Evolutionary conservation across 2,888 invertebrate genomes (phyloP), one percentile per base, ranked within the genome.

Genomic region (Cerastis leucographa): DNA sequence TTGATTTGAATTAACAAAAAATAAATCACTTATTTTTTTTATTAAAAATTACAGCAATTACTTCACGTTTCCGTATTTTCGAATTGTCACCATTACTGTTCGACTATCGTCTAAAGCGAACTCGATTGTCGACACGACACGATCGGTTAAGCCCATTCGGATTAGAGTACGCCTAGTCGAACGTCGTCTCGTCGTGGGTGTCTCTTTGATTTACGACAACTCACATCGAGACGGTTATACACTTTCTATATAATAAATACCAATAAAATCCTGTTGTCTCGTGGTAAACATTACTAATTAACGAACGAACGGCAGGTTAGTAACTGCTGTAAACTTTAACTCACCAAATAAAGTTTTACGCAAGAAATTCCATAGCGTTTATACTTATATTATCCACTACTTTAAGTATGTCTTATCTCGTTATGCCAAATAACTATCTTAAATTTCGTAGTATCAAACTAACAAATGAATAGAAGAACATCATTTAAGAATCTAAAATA

Each of bases 171-270:
- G 90, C 90, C 88, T 89, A 89, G 85, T 88, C 85, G 90, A 89
- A 79, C 79, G 85, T 79, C 79, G 78, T 88, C 89, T 88, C 95
- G 90, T 93, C 94, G 94, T 94, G 96, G 95, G 96, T 95, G 96
- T 95, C 94, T 94, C 90, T 79, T 84, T 93, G 95, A 95, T 95
- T 95, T 95, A 95, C 93, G 90, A 90, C 91, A 35, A 29, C 84
- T 81, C 83, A 85, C 88, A 91, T 88, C 86, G 74, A 83, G 87
- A 88, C 90, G 88, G 88, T 91, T 92, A 92, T 91, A 87, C 90
- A 90, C 89, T 94, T 93, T 92, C 90, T 91, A 92, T 93, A 78
- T 56, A 83, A 80, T 80, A 80, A 92, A 91, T 91, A 86, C 88
- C 88, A 90, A 87, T 90, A 90, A 91, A 92, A 85, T 74, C 49